Evolutionary conservation across 1,140 invertebrate genomes (phyloP), one percentile per base, ranked within the genome.

Genomic region (Drosophila hydei): DNA sequence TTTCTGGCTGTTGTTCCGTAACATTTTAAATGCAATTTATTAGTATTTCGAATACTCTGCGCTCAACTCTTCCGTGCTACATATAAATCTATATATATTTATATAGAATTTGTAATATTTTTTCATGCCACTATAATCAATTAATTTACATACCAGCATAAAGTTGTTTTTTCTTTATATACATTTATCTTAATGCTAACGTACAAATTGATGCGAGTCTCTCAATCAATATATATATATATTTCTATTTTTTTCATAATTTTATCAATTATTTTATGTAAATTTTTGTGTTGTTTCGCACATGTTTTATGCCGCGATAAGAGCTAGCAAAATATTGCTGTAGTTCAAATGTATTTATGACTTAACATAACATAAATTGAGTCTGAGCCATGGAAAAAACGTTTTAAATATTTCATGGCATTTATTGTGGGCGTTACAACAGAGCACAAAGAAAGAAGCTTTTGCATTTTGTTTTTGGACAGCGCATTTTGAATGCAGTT

Each of bases 1-100:
- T 58, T 61, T 25, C 38, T 16, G n/a, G 6, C 61, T 61, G 36
- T 42, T 77, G 50, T 72, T 79, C 80, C 72, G 58, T 65, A 65
- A 70, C 40, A 51, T 69, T 87, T 71, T 87, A 85, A 85, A 85
- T 85, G 81, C 81, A 85, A 72, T 81, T 77, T 68, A 80, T 87
- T 77, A 72, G 81, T 85, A 79, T 85, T 77, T 74, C 62, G 50
- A 85, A 87, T 85, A 85, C 77, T 52, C 72, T 43, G 59, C 71
- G 36, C 55, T 65, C 62, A 63, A 40, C 14, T 33, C 11, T 25
- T 27, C 47, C 25, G 25, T 42, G 18, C 14, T 60, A 12, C n/a
- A 42, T 5, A 42, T 18, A 42, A 14, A 40, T 11, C 7, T 6
- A 33, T 11, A 11, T 36, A 36, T 36, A 36, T 36, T 40, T 48